phyloP scores from a whole-genome alignment of 2,113 vertebrate genomes.

The Ptilorrhoa leucosticta region DNA sequence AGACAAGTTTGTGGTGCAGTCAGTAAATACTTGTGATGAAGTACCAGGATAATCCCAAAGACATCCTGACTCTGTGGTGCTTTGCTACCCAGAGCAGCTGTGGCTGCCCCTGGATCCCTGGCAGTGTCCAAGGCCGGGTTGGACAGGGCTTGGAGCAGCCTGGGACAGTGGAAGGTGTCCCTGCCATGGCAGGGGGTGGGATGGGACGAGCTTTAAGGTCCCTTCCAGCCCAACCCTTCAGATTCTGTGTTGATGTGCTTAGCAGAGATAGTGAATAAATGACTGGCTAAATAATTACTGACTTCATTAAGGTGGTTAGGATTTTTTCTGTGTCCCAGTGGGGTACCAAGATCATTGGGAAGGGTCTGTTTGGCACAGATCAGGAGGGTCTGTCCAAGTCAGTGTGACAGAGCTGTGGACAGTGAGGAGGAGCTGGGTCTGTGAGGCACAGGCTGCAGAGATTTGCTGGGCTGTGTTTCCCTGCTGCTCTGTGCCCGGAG shows the following conservation, averaged over 20 bases:
- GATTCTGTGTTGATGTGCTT: neutral
- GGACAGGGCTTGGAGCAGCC: neutral
- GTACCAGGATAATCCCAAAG: neutral
- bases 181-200: neutral
- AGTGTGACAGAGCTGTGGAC: accelerated
- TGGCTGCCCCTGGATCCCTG: neutral
- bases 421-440: neutral
- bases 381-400: accelerated
- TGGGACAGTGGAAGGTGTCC: neutral
- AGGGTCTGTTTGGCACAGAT: neutral
- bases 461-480: neutral
- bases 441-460: neutral
- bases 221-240: neutral
- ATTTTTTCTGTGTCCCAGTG: accelerated
- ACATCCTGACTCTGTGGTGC: neutral
- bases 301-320: accelerated
- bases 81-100: neutral
- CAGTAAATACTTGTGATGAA: neutral
- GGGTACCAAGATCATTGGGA: accelerated
- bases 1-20: neutral
- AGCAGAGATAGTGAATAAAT: neutral
- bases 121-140: neutral
- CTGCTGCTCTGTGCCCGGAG: neutral
- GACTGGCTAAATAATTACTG: neutral
- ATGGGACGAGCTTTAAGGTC: neutral